A percentile compares a stretch with the other conserved stretches of the same genome.
phyloP scores from a whole-genome alignment of 2,113 vertebrate species.

The Cryptomyrus ogoouensis region DNA sequence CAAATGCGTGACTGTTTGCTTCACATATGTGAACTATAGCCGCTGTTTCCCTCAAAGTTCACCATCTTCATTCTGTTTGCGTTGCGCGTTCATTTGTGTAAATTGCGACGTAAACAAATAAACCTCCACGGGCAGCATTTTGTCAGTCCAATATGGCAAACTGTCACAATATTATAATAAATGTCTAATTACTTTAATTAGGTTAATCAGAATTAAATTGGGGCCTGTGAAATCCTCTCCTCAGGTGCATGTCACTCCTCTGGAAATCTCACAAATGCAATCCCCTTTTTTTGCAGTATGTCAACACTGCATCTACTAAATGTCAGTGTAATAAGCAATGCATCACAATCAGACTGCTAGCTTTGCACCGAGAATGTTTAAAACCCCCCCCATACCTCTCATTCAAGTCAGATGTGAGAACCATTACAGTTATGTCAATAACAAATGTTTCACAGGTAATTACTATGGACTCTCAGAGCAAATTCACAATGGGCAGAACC shows the following conservation, averaged over 20 bases:
- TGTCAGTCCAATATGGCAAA: not conserved
- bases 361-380: not conserved
- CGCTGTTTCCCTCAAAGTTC: not conserved
- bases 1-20: not conserved
- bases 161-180: slow-evolving; percentile 13
- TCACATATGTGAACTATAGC: not conserved
- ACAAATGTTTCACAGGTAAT: slow-evolving; percentile 2
- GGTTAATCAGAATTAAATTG: not conserved
- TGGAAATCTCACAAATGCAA: not conserved
- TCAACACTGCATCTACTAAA: slow-evolving; percentile 5
- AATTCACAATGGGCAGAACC: not conserved
- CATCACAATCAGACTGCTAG: not conserved
- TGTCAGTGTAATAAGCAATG: not conserved
- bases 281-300: not conserved
- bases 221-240: not conserved
- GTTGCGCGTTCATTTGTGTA: not conserved
- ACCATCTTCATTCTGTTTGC: not conserved
- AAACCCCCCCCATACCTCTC: not conserved
- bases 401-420: not conserved
- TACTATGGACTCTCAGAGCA: not conserved
- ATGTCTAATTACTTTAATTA: slow-evolving; percentile 9
- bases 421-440: not conserved
- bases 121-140: not conserved
- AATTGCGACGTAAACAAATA: slow-evolving; percentile 6
- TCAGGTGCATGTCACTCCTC: slow-evolving; percentile 4